Evolutionary conservation across 2,113 vertebrate species (phyloP).

Genomic region (Zapornia atra): DNA sequence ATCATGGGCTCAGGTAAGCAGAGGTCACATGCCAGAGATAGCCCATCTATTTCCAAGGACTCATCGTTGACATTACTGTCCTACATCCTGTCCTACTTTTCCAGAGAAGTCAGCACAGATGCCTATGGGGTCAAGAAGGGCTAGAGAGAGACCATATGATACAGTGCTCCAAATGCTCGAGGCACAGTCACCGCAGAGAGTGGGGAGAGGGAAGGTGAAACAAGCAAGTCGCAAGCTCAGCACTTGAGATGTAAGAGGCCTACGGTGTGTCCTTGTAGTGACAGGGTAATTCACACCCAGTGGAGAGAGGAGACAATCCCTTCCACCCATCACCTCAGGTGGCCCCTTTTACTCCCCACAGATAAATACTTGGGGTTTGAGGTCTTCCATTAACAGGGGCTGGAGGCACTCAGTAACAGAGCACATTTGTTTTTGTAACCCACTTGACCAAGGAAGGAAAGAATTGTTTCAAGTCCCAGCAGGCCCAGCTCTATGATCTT

Average conservation of each 20-base stretch:
- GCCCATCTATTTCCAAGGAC: not conserved
- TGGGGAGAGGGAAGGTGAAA: not conserved
- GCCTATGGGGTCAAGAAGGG: not conserved
- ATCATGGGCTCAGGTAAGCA: not conserved
- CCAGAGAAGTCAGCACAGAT: not conserved
- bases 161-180: not conserved
- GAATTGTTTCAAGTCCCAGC: not conserved
- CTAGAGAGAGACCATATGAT: not conserved
- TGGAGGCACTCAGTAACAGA: not conserved
- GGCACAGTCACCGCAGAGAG: not conserved
- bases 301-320: not conserved
- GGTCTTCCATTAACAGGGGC: not conserved
- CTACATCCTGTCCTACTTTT: not conserved
- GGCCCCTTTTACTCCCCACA: not conserved
- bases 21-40: not conserved
- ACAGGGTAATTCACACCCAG: not conserved
- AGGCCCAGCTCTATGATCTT: not conserved
- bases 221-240: not conserved
- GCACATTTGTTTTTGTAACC: not conserved
- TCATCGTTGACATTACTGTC: not conserved
- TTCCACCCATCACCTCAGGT: not conserved
- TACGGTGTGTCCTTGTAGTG: fast-evolving
- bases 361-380: not conserved
- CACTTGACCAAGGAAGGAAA: not conserved
- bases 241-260: not conserved